phyloP scores from a whole-genome alignment of 2,113 vertebrate species.

The Fregata magnificens region DNA sequence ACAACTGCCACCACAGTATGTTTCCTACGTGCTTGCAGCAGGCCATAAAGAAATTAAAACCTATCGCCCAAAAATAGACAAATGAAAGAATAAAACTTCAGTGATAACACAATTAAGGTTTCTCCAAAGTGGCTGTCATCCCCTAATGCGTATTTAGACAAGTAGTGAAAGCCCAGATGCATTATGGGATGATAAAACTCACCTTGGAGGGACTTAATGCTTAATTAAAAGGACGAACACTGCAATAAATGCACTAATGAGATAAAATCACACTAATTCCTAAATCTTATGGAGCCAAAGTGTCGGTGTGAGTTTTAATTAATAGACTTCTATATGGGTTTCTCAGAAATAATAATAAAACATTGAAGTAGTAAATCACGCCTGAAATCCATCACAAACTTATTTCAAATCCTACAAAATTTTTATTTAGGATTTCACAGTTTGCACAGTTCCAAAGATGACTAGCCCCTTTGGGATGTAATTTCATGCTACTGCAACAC shows the following conservation, averaged over 20 bases:
- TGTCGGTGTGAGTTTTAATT: slow-evolving; percentile 68
- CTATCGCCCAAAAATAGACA: neutral
- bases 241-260: slow-evolving; percentile 52
- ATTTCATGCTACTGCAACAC: neutral
- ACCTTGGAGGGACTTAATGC: slow-evolving; percentile 50
- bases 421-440: neutral
- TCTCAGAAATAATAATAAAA: slow-evolving; percentile 72
- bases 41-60: neutral
- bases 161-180: slow-evolving; percentile 6
- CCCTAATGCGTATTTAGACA: slow-evolving; percentile 27
- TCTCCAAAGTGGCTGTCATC: slow-evolving; percentile 18
- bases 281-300: slow-evolving; percentile 51
- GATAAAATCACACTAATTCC: slow-evolving; percentile 60
- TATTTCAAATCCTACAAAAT: neutral
- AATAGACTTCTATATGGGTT: slow-evolving; percentile 63
- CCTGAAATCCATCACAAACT: neutral
- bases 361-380: slow-evolving; percentile 41
- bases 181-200: slow-evolving; percentile 58
- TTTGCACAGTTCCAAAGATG: neutral
- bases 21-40: neutral
- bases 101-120: neutral
- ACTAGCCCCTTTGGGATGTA: neutral
- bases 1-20: too few species aligned
- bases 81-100: neutral
- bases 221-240: slow-evolving; percentile 55